These are phyloP conservation scores for Drosophila jambulina DNA, from an alignment of 1,140 invertebrate species.

Conservation along the genomic window DNA sequence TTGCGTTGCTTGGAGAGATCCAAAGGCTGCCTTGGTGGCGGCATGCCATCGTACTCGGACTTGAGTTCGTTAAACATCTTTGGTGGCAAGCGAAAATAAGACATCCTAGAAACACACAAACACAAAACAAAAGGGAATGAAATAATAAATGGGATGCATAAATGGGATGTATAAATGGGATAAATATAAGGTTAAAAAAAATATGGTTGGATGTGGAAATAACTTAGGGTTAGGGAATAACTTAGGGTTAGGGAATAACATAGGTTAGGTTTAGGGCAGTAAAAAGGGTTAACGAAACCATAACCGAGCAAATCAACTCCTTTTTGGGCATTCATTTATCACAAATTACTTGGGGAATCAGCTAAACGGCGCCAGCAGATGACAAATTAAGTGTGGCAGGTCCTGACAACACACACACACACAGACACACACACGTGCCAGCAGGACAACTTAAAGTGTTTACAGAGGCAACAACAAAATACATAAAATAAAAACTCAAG, in stretches of 20 bases:
- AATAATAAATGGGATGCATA: not conserved
- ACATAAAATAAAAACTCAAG: not conserved
- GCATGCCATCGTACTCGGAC: not conserved
- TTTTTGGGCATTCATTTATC: conserved; percentile 48
- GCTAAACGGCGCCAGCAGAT: conserved; percentile 48
- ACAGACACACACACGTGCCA: not conserved
- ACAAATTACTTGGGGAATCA: conserved; percentile 57
- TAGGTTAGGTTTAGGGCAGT: not conserved
- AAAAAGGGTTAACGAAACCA: conserved; percentile 1
- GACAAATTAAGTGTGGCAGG: conserved; percentile 47
- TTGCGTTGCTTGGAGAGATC: not conserved
- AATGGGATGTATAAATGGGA: too few relatives aligned
- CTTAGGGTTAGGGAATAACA: not conserved
- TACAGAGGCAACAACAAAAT: conserved; percentile 14
- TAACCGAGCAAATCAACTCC: not conserved
- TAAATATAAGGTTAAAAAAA: not conserved
- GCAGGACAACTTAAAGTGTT: conserved; percentile 24
- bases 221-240: not conserved
- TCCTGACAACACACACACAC: conserved; percentile 22
- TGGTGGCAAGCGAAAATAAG: not conserved
- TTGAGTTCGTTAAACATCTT: not conserved
- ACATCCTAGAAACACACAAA: not conserved
- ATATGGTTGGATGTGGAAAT: not conserved
- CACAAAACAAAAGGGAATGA: not conserved
- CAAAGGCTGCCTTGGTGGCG: not conserved